Percentiles rank a stretch among this genome's conserved stretches.
Evolutionary conservation across 2,888 invertebrate species (phyloP).

Genomic region (Nomada goodeniana): DNA sequence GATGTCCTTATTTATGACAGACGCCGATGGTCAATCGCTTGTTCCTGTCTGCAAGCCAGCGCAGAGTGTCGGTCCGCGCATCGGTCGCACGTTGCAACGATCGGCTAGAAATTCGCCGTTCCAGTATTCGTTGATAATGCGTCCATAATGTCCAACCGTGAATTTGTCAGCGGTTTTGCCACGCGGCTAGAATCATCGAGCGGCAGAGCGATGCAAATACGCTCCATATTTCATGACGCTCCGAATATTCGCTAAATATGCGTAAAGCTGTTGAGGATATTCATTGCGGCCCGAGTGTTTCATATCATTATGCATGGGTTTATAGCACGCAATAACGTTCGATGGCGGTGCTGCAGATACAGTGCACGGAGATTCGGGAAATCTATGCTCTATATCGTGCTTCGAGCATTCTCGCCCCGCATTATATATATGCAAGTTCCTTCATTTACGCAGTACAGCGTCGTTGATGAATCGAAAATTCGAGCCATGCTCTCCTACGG

Average conservation of each 20-base stretch:
- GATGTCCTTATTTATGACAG: too few relatives aligned
- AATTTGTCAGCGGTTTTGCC: conserved; percentile 54
- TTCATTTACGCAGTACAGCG: neutral
- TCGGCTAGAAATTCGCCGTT: conserved; percentile 23
- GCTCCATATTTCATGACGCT: conserved; percentile 52
- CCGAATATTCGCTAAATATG: conserved; percentile 60
- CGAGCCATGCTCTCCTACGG: conserved; percentile 16
- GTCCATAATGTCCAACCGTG: conserved; percentile 39
- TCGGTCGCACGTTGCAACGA: neutral
- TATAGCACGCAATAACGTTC: conserved; percentile 39
- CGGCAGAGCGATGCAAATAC: conserved; percentile 47
- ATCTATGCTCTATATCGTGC: neutral
- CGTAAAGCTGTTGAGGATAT: conserved; percentile 55
- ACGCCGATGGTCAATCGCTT: neutral
- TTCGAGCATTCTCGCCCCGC: too few relatives aligned
- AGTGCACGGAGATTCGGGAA: neutral
- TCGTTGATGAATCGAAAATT: conserved; percentile 1
- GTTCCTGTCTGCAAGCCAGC: neutral
- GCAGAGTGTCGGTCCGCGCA: neutral
- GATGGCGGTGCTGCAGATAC: conserved; percentile 6
- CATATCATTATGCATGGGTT: conserved; percentile 45
- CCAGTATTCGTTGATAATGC: conserved; percentile 39
- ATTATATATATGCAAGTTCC: neutral
- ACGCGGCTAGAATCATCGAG: conserved; percentile 39
- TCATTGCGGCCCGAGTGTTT: conserved; percentile 50